Percentiles rank a stretch among this genome's conserved stretches.
These are phyloP conservation scores for Hypomecis atomaria DNA, from an alignment of 2,888 invertebrate genomes.

Conservation along the genomic window DNA sequence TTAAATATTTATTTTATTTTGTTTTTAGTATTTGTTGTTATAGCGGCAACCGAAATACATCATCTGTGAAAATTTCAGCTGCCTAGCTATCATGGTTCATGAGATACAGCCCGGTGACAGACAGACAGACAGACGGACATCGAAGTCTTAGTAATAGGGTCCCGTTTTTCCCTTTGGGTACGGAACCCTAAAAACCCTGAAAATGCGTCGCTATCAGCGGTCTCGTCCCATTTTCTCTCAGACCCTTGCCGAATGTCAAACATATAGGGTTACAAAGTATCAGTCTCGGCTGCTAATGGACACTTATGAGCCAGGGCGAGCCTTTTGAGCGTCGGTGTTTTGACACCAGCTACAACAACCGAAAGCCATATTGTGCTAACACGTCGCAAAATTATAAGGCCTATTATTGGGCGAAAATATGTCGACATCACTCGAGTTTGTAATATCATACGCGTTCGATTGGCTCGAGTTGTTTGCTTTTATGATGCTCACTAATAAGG, in stretches of 20 bases:
- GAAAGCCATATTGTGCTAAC: conserved; percentile 43
- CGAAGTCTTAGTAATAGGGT: no score
- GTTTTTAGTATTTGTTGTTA: no score
- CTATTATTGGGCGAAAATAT: conserved; percentile 33
- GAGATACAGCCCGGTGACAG: no score
- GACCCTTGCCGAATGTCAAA: conserved; percentile 70
- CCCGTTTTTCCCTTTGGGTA: no score
- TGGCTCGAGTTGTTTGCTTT: conserved; percentile 27
- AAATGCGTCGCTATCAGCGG: conserved; percentile 59
- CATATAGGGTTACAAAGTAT: conserved; percentile 77
- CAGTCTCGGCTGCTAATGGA: conserved; percentile 75
- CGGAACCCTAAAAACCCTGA: conserved; percentile 50
- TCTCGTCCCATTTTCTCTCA: conserved; percentile 59
- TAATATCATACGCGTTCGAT: conserved; percentile 29
- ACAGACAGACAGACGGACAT: no score
- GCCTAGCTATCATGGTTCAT: no score
- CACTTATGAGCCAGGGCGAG: conserved; percentile 69
- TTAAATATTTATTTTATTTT: no score
- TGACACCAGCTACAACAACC: conserved; percentile 64
- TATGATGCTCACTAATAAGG: conserved; percentile 31
- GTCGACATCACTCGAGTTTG: conserved; percentile 22
- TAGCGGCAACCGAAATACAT: no score
- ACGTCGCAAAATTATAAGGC: conserved; percentile 44
- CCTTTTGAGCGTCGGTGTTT: conserved; percentile 62
- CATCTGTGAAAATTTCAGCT: no score